phyloP scores from a whole-genome alignment of 2,797 vertebrate genomes.

The Eremophila alpestris region DNA sequence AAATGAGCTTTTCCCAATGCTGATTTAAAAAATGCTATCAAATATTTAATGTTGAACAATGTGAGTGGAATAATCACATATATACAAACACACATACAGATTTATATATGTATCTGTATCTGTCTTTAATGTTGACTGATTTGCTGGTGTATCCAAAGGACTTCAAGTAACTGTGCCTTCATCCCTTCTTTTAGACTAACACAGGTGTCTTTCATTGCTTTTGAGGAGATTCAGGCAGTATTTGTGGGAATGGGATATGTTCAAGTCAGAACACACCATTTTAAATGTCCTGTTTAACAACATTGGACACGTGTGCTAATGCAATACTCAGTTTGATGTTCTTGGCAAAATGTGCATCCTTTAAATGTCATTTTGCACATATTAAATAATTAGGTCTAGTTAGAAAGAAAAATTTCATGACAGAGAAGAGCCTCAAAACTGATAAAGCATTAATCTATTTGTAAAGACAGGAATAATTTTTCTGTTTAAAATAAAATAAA shows the following conservation, averaged over 20 bases:
- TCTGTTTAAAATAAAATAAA: not conserved
- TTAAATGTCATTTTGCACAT: not conserved
- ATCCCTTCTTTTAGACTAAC: not conserved
- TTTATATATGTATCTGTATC: rapidly evolving
- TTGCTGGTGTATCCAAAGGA: not conserved
- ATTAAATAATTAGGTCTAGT: not conserved
- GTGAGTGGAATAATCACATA: not conserved
- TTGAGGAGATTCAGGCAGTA: not conserved
- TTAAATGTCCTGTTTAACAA: not conserved
- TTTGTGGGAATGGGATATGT: not conserved
- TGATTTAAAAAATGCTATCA: not conserved
- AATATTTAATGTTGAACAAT: not conserved
- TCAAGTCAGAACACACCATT: not conserved
- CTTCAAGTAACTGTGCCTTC: not conserved
- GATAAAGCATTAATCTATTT: not conserved
- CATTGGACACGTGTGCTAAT: not conserved
- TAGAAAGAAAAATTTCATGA: not conserved
- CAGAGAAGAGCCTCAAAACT: not conserved
- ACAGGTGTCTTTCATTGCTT: not conserved
- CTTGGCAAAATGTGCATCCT: not conserved
- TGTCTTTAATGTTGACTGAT: not conserved
- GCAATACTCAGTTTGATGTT: not conserved
- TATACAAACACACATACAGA: rapidly evolving
- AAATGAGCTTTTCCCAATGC: not conserved
- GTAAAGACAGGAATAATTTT: not conserved